These are phyloP conservation scores for Epinotia nisella DNA, from an alignment of 2,888 invertebrate species.

Conservation along the genomic window DNA sequence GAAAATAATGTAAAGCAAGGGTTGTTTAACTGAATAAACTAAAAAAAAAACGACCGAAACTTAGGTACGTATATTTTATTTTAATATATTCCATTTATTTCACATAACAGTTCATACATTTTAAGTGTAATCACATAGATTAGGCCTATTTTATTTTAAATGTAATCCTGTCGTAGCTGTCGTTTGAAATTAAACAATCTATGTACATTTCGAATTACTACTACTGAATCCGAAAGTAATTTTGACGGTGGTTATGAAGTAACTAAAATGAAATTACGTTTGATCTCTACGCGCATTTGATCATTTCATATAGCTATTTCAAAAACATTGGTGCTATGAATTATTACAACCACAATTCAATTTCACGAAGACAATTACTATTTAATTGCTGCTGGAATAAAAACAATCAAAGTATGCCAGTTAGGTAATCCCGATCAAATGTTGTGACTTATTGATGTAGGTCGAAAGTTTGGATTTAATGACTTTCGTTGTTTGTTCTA, in stretches of 20 bases:
- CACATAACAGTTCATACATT: too few relatives aligned
- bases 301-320: background rate
- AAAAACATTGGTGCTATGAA: background rate
- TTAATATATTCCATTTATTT: too few relatives aligned
- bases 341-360: background rate
- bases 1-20: too few relatives aligned
- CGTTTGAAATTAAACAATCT: background rate
- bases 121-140: too few relatives aligned
- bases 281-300: background rate
- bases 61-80: too few relatives aligned
- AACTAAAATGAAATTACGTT: background rate
- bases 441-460: conserved; percentile 18
- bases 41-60: too few relatives aligned
- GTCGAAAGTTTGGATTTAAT: conserved; percentile 23
- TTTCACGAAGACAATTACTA: background rate
- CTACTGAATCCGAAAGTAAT: background rate
- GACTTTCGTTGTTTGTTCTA: conserved; percentile 4
- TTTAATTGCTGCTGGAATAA: conserved; percentile 4
- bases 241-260: background rate
- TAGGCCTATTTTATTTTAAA: too few relatives aligned
- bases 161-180: background rate
- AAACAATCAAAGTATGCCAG: conserved; percentile 18
- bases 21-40: too few relatives aligned
- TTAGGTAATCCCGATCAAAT: conserved; percentile 24
- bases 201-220: background rate